A percentile compares a stretch with the other conserved stretches of the same genome.
Evolutionary conservation across 2,797 vertebrate species (phyloP).

Genomic region (Lepilemur septentrionalis): DNA sequence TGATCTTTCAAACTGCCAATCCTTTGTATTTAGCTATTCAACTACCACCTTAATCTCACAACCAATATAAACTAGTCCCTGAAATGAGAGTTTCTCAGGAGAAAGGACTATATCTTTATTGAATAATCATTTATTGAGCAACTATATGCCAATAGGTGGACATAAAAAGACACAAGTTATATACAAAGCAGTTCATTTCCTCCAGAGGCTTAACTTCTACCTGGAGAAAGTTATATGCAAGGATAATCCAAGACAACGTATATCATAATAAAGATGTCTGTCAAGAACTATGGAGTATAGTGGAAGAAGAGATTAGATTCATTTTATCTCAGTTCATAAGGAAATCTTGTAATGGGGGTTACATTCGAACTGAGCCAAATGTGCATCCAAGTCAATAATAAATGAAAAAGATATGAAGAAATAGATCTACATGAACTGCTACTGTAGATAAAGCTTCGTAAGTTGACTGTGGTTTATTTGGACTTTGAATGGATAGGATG

Average conservation of each 20-base stretch:
- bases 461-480: background rate
- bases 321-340: background rate
- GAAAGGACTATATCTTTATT: background rate
- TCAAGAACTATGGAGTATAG: background rate
- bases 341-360: background rate
- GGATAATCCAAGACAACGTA: background rate
- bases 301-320: background rate
- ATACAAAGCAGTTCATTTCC: background rate
- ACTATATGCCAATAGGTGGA: background rate
- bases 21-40: background rate
- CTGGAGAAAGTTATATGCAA: background rate
- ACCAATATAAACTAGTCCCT: background rate
- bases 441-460: background rate
- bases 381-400: background rate
- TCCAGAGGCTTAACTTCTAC: slow-evolving; percentile 7
- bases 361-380: background rate
- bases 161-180: background rate
- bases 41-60: slow-evolving; percentile 9
- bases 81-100: background rate
- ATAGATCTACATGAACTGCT: background rate
- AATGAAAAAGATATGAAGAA: background rate
- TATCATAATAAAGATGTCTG: background rate
- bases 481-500: background rate
- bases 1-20: background rate
- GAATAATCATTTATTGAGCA: background rate